Conservation (phyloP, 1,140 invertebrate genomes). For the Spodoptera frugiperda region DNA sequence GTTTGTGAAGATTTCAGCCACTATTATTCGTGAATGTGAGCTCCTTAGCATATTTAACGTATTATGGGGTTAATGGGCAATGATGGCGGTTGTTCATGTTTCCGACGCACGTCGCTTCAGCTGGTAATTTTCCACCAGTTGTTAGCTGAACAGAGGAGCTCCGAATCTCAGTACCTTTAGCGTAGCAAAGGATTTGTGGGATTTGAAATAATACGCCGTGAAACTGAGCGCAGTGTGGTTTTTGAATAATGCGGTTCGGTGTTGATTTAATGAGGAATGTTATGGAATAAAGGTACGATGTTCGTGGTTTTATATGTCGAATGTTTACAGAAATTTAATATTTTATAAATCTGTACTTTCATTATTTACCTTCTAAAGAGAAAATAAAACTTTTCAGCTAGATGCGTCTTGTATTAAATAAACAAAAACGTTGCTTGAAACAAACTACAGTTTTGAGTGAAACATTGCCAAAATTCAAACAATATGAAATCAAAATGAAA, state of each 20-base stretch:
- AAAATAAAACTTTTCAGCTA: too few relatives aligned
- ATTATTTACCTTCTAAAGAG: too few relatives aligned
- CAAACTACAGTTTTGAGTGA: too few relatives aligned
- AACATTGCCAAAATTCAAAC: too few relatives aligned
- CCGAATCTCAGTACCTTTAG: conserved; percentile 17
- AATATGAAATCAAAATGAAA: too few relatives aligned
- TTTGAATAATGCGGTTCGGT: not conserved
- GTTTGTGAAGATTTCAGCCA: conserved; percentile 52
- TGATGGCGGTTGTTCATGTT: conserved; percentile 59
- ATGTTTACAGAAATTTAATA: too few relatives aligned
- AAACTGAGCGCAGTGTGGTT: conserved; percentile 1
- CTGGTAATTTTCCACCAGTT: conserved; percentile 68
- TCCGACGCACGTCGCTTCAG: conserved; percentile 48
- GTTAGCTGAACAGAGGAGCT: conserved; percentile 60
- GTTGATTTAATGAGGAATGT: conserved; percentile 14
- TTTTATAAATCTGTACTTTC: too few relatives aligned
- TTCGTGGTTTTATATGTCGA: too few relatives aligned
- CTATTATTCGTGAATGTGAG: conserved; percentile 62
- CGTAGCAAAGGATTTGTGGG: conserved; percentile 23
- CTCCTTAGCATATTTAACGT: conserved; percentile 77
- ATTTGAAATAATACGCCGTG: conserved; percentile 32
- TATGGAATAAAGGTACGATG: not conserved
- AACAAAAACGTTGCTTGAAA: too few relatives aligned
- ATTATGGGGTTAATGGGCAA: conserved; percentile 76
- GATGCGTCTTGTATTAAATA: too few relatives aligned